A percentile compares a stretch with the other conserved stretches of the same genome.
Conservation (phyloP, 2,797 vertebrate species). For the Enteromius afrohamiltoni region DNA sequence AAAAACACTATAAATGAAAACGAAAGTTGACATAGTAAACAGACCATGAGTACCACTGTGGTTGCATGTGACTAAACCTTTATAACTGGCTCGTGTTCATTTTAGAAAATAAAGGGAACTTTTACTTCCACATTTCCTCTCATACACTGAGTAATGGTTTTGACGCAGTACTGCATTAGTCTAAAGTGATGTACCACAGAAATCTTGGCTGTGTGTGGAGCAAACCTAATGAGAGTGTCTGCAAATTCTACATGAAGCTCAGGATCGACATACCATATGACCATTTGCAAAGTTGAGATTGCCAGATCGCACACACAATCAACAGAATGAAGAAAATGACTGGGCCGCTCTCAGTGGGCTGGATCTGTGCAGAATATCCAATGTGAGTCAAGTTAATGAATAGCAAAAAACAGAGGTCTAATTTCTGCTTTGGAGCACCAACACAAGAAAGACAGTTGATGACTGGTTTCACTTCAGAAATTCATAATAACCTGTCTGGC, state of each 20-base stretch:
- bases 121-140: background rate
- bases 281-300: background rate
- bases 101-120: background rate
- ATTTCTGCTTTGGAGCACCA: background rate
- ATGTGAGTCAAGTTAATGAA: background rate
- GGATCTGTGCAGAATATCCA: background rate
- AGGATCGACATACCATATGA: background rate
- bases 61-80: background rate
- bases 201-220: background rate
- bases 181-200: slow-evolving; percentile 1
- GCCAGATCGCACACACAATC: background rate
- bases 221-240: background rate
- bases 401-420: background rate
- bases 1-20: background rate
- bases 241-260: background rate
- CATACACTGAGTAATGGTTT: background rate
- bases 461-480: background rate
- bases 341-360: background rate
- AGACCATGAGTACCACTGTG: background rate
- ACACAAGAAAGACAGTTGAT: background rate
- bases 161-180: background rate
- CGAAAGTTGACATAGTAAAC: background rate
- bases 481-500: background rate
- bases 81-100: background rate
- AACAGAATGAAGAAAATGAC: background rate